Evolutionary conservation across 2,888 invertebrate species (phyloP).

Genomic region (Aphidoletes aphidimyza): DNA sequence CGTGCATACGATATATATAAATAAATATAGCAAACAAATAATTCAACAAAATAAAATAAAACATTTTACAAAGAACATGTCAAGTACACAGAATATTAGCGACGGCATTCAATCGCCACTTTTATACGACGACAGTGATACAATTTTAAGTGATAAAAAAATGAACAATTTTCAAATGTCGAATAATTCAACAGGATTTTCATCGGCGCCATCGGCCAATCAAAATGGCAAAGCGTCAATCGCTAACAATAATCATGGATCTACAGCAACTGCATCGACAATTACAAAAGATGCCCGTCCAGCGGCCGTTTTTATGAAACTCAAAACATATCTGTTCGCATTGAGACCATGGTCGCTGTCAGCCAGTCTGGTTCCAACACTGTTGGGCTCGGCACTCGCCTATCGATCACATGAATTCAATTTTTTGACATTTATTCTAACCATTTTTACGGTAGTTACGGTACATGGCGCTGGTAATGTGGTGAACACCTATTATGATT

Average conservation of each 20-base stretch:
- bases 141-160: neutral
- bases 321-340: slow-evolving; percentile 88
- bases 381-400: slow-evolving; percentile 88
- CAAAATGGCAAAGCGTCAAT: neutral
- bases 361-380: slow-evolving; percentile 89
- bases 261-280: neutral
- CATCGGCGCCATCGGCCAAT: neutral
- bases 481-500: slow-evolving; percentile 96
- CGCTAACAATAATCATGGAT: neutral
- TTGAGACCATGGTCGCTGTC: slow-evolving; percentile 94
- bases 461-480: slow-evolving; percentile 97
- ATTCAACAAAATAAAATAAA: too few relatives aligned
- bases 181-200: neutral
- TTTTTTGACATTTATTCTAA: slow-evolving; percentile 81
- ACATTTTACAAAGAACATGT: neutral
- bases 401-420: slow-evolving; percentile 85
- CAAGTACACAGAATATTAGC: slow-evolving; percentile 56
- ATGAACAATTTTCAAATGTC: neutral
- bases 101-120: slow-evolving; percentile 57
- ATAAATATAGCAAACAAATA: neutral
- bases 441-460: slow-evolving; percentile 86
- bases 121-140: neutral
- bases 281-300: slow-evolving; percentile 4
- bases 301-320: slow-evolving; percentile 73
- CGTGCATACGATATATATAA: neutral